A percentile compares a stretch with the other conserved stretches of the same genome.
Conservation (phyloP, 2,113 vertebrate species). For the Anser brachyrhynchus region DNA sequence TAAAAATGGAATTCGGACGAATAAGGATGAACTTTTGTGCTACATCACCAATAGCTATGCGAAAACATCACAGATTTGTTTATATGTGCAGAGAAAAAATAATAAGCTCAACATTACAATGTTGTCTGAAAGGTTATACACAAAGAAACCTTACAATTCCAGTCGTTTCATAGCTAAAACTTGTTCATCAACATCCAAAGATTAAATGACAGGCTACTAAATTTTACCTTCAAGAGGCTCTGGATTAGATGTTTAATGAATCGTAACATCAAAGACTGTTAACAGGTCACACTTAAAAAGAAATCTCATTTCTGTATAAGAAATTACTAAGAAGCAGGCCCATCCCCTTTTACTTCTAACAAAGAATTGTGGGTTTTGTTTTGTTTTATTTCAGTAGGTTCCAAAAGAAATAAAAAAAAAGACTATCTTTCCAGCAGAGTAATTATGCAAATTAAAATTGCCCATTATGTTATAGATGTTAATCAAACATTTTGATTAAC, state of each 20-base stretch:
- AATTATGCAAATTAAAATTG: background rate
- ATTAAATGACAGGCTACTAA: background rate
- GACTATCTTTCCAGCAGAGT: background rate
- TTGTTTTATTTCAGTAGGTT: too few species aligned
- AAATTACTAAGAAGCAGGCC: background rate
- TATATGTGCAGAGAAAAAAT: background rate
- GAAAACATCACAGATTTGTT: background rate
- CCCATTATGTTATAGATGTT: background rate
- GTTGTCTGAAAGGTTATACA: background rate
- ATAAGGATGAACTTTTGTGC: background rate
- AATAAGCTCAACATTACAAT: background rate
- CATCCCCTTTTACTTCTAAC: background rate
- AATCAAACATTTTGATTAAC: background rate
- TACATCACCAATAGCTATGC: background rate
- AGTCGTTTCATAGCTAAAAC: background rate
- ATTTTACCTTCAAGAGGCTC: background rate
- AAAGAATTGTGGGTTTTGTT: background rate
- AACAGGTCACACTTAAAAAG: background rate
- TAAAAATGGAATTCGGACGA: background rate
- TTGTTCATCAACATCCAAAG: background rate
- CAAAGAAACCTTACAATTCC: background rate
- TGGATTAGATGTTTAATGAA: background rate
- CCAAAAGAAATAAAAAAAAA: too few species aligned
- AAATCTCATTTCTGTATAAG: background rate
- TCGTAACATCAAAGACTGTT: background rate